These are phyloP conservation scores for Leptatherina wallacei DNA, from an alignment of 2,797 vertebrate species.

Conservation along the genomic window DNA sequence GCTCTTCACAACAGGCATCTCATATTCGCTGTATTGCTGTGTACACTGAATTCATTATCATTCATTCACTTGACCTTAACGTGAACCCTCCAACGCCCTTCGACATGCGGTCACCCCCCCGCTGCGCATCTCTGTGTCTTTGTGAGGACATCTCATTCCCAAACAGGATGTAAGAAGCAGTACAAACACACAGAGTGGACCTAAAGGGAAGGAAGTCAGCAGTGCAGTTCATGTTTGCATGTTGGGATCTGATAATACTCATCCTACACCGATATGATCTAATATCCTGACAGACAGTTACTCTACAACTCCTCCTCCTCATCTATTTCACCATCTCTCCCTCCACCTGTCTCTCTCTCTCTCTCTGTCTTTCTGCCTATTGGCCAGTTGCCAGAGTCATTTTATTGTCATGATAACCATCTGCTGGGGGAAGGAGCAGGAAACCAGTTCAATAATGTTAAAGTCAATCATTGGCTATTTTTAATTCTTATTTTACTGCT, in stretches of 20 bases:
- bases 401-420: constrained; percentile 56
- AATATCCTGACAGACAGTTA: constrained; percentile 50
- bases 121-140: constrained; percentile 13
- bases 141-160: constrained; percentile 40
- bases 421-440: constrained; percentile 46
- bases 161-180: constrained; percentile 36
- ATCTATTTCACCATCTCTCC: background rate
- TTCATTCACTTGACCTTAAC: constrained; percentile 22
- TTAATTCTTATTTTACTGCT: constrained; percentile 32
- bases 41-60: background rate
- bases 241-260: constrained; percentile 60
- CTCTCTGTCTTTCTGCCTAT: constrained; percentile 4
- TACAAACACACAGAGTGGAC: background rate
- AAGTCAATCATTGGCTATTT: constrained; percentile 59
- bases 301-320: background rate
- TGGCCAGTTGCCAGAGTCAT: constrained; percentile 13
- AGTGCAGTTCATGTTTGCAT: constrained; percentile 63
- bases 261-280: constrained; percentile 60
- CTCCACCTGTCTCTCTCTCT: constrained; percentile 6
- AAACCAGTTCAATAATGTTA: constrained; percentile 38
- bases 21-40: background rate
- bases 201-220: constrained; percentile 49
- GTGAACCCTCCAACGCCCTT: constrained; percentile 6
- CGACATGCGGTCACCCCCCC: constrained; percentile 14
- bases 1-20: background rate